Evolutionary conservation across 2,113 vertebrate genomes (phyloP), one percentile per base, ranked within the genome.

Genomic region (Verasper variegatus): DNA sequence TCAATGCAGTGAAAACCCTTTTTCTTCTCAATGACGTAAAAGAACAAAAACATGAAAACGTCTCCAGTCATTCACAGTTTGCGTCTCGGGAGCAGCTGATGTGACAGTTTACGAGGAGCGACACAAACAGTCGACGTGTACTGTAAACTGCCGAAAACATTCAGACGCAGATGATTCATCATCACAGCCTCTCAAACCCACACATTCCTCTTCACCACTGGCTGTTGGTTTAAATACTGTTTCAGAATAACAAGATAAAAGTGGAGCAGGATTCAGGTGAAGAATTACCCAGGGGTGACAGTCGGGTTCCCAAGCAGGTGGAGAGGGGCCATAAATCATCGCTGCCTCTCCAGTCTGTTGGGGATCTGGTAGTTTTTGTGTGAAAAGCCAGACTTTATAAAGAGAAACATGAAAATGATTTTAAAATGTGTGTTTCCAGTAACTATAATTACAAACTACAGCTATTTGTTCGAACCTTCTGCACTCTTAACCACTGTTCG

Each of bases 271-370:
- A 82, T 49, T 75, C 51, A 40, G 65, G 60, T 0, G 20, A 70
- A 67, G 73, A 5, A 49, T 55, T 73, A 13, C 31, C 63, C 74
- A 20, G 26, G 52, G 82, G 71, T 5, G 86, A 81, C 60, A 60
- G 65, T 45, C 49, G 64, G 58, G 23, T 57, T 52, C 67, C 68
- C 49, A n/a, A 77, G 57, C 75, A 82, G 70, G 69, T 66, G 9
- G 72, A 57, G 72, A 26, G 56, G 45, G 26, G 64, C 23, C 62
- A 90, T 91, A 86, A 86, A 89, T 91, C 85, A 82, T 40, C 80
- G 67, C 63, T 45, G 63, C 37, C 35, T 42, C 40, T 13, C 40
- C 40, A 42, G 40, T 42, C 40, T 42, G 12, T 42, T 42, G 40
- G 40, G 40, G 11, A 42, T 42, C 40, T 13, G 40, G 0, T 42